phyloP scores from a whole-genome alignment of 2,888 invertebrate genomes.

The Tetragonula carbonaria region DNA sequence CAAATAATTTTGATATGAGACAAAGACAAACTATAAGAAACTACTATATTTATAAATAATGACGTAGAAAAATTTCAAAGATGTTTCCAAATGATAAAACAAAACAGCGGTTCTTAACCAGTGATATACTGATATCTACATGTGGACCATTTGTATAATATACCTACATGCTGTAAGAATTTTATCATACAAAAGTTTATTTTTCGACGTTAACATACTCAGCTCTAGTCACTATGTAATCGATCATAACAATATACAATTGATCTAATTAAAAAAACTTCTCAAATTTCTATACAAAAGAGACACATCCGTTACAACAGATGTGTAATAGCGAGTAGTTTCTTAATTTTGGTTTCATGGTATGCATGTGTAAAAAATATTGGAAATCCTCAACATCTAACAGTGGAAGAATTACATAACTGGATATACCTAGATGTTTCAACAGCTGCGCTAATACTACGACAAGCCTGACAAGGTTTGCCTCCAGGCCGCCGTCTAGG shows the following conservation, averaged over 20 bases:
- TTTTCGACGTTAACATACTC: not conserved
- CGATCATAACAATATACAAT: not conserved
- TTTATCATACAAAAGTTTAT: not conserved
- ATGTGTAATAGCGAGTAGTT: not conserved
- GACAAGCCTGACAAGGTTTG: conserved; percentile 76
- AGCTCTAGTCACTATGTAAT: not conserved
- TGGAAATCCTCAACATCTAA: not conserved
- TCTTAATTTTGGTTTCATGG: not conserved
- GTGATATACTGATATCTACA: not conserved
- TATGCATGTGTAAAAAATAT: no score
- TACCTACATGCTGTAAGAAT: no score
- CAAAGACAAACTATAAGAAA: no score
- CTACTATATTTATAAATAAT: not conserved
- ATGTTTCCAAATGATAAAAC: not conserved
- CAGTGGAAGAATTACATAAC: not conserved
- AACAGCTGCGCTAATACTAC: conserved; percentile 81
- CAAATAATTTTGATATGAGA: not conserved
- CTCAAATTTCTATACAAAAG: not conserved
- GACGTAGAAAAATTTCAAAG: not conserved
- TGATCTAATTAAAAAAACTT: not conserved
- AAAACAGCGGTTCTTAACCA: not conserved
- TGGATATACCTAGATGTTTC: conserved; percentile 78
- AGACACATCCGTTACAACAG: not conserved
- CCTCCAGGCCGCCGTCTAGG: conserved; percentile 79
- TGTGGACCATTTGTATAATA: no score